Evolutionary conservation across 2,888 invertebrate genomes (phyloP), one percentile per base, ranked within the genome.

Genomic region (Alviniconcha strummeri): DNA sequence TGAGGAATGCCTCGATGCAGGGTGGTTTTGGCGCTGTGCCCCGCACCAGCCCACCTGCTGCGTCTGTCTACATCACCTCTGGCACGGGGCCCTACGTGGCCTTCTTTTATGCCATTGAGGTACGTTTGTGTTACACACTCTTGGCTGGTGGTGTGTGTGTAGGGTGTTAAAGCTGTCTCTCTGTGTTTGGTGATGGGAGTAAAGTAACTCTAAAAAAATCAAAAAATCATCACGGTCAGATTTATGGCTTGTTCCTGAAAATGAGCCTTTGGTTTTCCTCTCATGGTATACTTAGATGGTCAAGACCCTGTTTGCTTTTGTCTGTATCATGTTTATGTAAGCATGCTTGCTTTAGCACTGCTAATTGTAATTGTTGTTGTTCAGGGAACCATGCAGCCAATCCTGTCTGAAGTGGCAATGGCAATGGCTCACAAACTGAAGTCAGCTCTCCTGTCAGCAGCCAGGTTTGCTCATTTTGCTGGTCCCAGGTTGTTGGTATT

Each of bases 381-480:
- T 5, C 86, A 94, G 95, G 98, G 98, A 54, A 96, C 96, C 82
- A 95, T 96, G 36, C 96, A 96, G 60, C 97, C 97, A 0, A 95
- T 96, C 17, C 94, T 98, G 17, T 96, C 97, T 81, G 98, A 98
- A 93, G 97, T 98, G n/a, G 98, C 98, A 0, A 96, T 97, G 92
- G 98, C 97, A 82, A 97, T 98, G 80, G 98, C 98, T 2, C 96
- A 96, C 91, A 98, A 97, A 85, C 89, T 94, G 57, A 96, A 97
- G 92, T 94, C 94, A 84, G 94, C 94, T 19, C 87, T 94, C 8
- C 91, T 94, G 87, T 94, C 93, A 84, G 94, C 94, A 84, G 94
- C 94, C 72, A 94, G 94, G 94, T 94, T 89, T 87, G 85, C 69
- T 52, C 67, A 8, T 67, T 69, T 17, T 69, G 9, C 69, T 17